Percentiles rank a stretch among this genome's conserved stretches.
Evolutionary conservation across 2,797 vertebrate genomes (phyloP).

Genomic region (Galago senegalensis): DNA sequence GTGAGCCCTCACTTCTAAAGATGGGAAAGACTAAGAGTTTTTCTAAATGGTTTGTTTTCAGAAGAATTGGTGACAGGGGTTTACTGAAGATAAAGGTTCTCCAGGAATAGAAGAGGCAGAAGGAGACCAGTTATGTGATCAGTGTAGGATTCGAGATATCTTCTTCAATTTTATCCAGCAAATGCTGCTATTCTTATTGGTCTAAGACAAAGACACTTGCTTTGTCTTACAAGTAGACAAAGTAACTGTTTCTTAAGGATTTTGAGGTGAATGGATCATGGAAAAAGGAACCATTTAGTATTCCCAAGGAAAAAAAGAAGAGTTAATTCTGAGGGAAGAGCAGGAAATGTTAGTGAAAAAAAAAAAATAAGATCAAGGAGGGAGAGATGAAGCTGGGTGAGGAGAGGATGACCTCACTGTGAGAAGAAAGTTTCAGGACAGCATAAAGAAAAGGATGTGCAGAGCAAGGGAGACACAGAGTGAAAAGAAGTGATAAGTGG

Average conservation of each 20-base stretch:
- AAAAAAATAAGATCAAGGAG: background rate
- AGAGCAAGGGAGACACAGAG: background rate
- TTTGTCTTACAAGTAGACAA: too few species aligned
- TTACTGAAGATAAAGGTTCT: background rate
- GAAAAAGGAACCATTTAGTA: background rate
- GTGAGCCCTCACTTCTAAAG: background rate
- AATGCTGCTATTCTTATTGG: background rate
- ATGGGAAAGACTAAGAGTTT: background rate
- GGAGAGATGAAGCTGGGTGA: background rate
- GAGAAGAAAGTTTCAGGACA: background rate
- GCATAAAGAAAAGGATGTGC: background rate
- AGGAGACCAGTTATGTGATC: background rate
- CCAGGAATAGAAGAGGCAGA: background rate
- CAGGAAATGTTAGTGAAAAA: background rate
- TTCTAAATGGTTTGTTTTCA: background rate
- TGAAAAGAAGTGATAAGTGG: background rate
- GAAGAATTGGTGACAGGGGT: background rate
- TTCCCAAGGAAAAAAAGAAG: background rate
- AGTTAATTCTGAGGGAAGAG: background rate
- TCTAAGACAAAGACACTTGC: background rate
- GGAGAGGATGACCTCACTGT: background rate
- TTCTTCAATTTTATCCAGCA: slow-evolving; percentile 1
- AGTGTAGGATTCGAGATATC: background rate
- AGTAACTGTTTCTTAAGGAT: background rate
- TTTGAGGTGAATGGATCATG: background rate